A percentile compares a stretch with the other conserved stretches of the same genome.
phyloP scores from a whole-genome alignment of 2,888 invertebrate species.

The Phortica okadai region DNA sequence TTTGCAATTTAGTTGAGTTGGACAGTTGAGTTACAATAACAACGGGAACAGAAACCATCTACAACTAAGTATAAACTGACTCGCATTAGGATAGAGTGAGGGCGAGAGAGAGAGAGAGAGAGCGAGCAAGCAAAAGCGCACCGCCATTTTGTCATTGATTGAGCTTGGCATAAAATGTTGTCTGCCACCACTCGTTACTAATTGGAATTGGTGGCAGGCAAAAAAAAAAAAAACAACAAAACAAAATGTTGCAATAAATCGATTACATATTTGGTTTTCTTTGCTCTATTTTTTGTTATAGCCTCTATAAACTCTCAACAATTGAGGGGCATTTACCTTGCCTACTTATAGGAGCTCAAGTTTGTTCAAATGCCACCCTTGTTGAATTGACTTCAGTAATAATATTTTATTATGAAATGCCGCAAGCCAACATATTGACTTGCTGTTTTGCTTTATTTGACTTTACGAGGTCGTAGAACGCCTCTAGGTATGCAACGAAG shows the following conservation, averaged over 20 bases:
- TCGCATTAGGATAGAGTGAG: not conserved
- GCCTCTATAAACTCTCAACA: not conserved
- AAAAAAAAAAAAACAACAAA: not conserved
- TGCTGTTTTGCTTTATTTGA: conserved; percentile 8
- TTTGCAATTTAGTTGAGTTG: conserved; percentile 33
- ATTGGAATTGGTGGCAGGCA: not conserved
- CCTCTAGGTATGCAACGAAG: conserved; percentile 19
- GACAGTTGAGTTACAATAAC: not conserved
- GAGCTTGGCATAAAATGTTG: conserved; percentile 2
- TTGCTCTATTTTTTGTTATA: not conserved
- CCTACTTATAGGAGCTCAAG: not conserved
- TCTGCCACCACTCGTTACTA: not conserved
- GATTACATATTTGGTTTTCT: not conserved
- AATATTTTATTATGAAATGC: conserved; percentile 5
- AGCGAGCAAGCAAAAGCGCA: not conserved
- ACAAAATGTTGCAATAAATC: conserved; percentile 5
- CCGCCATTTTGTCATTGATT: conserved; percentile 3
- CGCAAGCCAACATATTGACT: not conserved
- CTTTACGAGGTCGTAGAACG: not conserved
- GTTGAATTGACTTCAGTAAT: not conserved
- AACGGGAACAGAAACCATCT: not conserved
- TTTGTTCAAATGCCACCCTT: not conserved
- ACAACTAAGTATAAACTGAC: not conserved
- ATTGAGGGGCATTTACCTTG: not conserved
- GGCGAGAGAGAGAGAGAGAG: not conserved